Conservation (phyloP, 2,113 vertebrate genomes). For the Aptenodytes patagonicus region DNA sequence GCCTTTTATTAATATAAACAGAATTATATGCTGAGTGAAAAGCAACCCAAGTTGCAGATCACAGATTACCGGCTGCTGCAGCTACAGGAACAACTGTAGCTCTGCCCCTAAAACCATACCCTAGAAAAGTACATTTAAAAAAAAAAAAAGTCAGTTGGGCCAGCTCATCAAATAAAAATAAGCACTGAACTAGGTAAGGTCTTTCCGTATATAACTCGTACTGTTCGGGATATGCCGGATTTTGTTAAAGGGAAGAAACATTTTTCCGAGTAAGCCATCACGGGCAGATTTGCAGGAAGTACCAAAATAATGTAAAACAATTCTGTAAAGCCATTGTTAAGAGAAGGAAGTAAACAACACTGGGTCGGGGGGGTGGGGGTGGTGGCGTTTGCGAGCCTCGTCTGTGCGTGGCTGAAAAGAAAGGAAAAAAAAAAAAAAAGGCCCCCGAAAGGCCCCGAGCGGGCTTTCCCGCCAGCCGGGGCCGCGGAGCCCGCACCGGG, state of each 20-base stretch:
- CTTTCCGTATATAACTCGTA: not conserved
- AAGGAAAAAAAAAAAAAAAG: too few species aligned
- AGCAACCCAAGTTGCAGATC: not conserved
- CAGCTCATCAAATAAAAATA: not conserved
- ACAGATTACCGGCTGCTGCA: not conserved
- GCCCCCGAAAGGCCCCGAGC: not conserved
- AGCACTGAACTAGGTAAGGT: not conserved
- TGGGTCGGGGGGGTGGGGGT: not conserved
- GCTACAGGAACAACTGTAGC: not conserved
- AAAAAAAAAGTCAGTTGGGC: not conserved
- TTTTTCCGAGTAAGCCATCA: not conserved
- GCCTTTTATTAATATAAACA: not conserved
- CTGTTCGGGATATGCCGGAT: not conserved
- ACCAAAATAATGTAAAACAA: not conserved
- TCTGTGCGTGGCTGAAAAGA: not conserved
- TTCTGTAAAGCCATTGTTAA: not conserved
- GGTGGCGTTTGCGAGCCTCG: not conserved
- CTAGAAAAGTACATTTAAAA: not conserved
- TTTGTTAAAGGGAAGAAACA: not conserved
- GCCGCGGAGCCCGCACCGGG: not conserved
- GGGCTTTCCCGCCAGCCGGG: conserved; percentile 2
- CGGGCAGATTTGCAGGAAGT: conserved; percentile 1
- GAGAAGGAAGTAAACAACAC: conserved; percentile 12
- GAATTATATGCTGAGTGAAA: not conserved
- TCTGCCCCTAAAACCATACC: not conserved